These are phyloP conservation scores for Malurus alboscapulatus DNA, from an alignment of 2,113 vertebrate species.

Conservation along the genomic window DNA sequence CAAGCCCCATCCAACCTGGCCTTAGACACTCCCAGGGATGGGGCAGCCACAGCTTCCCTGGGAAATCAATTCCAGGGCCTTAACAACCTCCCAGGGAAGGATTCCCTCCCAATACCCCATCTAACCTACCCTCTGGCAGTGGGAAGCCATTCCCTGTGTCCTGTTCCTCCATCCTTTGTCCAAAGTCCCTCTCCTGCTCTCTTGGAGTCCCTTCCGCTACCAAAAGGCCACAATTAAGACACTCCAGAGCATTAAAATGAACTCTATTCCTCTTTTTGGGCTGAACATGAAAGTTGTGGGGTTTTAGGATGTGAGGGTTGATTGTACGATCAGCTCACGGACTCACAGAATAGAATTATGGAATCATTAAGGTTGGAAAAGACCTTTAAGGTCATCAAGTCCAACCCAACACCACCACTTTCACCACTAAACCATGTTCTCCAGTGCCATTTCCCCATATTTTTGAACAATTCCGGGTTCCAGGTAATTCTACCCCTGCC, in stretches of 20 bases:
- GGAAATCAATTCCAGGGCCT: rapidly evolving
- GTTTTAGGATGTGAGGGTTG: not conserved
- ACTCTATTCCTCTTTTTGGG: not conserved
- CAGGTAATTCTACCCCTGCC: not conserved
- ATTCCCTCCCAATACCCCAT: not conserved
- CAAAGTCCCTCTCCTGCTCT: not conserved
- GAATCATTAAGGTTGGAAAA: rapidly evolving
- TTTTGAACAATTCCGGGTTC: not conserved
- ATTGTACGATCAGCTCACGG: not conserved
- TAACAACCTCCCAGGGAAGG: rapidly evolving
- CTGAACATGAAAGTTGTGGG: not conserved
- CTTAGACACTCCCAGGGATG: not conserved
- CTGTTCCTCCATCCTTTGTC: not conserved
- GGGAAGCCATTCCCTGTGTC: not conserved
- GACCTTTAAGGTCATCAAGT: no score
- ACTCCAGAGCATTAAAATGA: not conserved
- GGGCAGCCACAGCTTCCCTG: not conserved
- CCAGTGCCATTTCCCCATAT: not conserved
- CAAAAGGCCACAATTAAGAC: not conserved
- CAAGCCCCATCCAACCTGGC: not conserved
- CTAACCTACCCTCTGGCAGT: not conserved
- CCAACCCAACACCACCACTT: no score
- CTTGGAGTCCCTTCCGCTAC: not conserved
- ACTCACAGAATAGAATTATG: not conserved
- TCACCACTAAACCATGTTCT: not conserved